Evolutionary conservation across 2,888 invertebrate genomes (phyloP).

Genomic region (Chirona hameri): DNA sequence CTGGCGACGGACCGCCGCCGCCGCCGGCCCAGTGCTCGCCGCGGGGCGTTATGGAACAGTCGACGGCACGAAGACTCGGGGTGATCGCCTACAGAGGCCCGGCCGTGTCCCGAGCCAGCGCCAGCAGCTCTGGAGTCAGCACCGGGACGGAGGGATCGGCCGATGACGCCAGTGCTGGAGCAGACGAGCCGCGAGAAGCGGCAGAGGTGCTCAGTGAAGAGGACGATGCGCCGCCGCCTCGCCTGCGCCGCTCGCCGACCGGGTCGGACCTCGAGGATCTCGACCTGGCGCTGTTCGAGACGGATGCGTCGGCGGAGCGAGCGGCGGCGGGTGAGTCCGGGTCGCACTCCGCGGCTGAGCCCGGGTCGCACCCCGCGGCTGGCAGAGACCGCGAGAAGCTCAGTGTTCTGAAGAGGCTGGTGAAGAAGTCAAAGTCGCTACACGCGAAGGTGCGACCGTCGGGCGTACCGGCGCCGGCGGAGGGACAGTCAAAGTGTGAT

Average conservation of each 20-base stretch:
- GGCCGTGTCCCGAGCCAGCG: not conserved
- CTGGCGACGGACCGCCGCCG: not conserved
- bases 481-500: too few relatives aligned
- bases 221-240: not conserved
- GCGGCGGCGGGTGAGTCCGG: not conserved
- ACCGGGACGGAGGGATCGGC: constrained; percentile 10
- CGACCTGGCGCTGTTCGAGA: constrained; percentile 13
- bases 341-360: too few relatives aligned
- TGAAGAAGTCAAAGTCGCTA: constrained; percentile 13
- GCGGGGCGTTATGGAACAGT: not conserved
- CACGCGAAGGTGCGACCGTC: constrained; percentile 4
- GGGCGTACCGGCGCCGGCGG: too few relatives aligned
- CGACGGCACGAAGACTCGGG: not conserved
- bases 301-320: not conserved
- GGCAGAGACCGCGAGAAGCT: not conserved
- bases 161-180: constrained; percentile 8
- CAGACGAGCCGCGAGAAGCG: not conserved
- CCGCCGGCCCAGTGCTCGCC: not conserved
- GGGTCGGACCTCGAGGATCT: not conserved
- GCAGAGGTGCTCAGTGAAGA: not conserved
- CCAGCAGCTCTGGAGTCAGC: constrained; percentile 25
- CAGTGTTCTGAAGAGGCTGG: not conserved
- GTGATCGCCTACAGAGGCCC: not conserved
- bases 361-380: too few relatives aligned
- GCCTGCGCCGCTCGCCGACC: not conserved